Percentiles rank a stretch among this genome's conserved stretches.
Conservation (phyloP, 2,113 vertebrate species). For the Oreochromis aureus region DNA sequence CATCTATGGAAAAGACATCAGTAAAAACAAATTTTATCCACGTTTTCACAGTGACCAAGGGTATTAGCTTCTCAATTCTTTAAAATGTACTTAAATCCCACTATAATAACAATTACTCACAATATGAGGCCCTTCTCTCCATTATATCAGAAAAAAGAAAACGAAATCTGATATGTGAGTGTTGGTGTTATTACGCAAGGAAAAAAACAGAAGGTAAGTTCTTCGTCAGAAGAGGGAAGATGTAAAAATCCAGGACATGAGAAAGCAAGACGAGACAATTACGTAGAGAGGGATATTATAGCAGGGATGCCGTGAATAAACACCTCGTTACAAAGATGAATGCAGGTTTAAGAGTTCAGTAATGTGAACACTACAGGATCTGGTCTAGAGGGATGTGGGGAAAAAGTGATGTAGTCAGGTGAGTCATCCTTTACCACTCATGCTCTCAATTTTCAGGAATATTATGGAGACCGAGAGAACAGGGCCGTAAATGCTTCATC, state of each 20-base stretch:
- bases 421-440: neutral
- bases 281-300: neutral
- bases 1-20: neutral
- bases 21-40: neutral
- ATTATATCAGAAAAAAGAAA: neutral
- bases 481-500: neutral
- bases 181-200: neutral
- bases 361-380: neutral
- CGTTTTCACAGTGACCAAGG: neutral
- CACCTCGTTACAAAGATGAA: neutral
- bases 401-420: neutral
- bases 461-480: neutral
- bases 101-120: neutral
- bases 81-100: neutral
- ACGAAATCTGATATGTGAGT: neutral
- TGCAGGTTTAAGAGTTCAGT: neutral
- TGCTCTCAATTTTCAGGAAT: neutral
- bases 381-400: neutral
- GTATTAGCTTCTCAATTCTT: neutral
- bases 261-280: neutral
- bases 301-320: neutral
- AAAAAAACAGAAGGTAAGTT: neutral
- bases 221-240: neutral
- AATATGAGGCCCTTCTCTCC: neutral
- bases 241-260: neutral